Evolutionary conservation across 2,113 vertebrate genomes (phyloP), one percentile per base, ranked within the genome.

Genomic region (Nothocercus nigrocapillus): DNA sequence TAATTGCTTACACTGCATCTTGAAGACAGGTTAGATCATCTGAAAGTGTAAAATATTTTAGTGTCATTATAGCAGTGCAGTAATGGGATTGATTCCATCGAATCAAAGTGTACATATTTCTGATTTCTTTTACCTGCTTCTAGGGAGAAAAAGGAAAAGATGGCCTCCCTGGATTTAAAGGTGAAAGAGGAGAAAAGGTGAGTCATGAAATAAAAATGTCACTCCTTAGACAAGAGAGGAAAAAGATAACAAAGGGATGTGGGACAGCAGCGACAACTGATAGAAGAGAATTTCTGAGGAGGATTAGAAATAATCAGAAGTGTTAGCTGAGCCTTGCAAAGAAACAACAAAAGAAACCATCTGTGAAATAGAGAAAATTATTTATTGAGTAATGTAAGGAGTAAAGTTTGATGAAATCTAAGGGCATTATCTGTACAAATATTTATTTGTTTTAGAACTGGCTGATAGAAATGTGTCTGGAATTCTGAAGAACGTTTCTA

Each of bases 101-200:
- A 75, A 84, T 61, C 1, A 72, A 79, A 86, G 49, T 22, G 4
- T 81, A 4, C 3, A 3, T 30, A 20, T 84, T 89, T 91, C 44
- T 89, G 7, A 19, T 79, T 84, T 66, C 8, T 25, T 59, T 94
- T 84, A 27, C 30, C 11, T 82, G 6, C 25, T 85, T 89, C 54
- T 92, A 98, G 98, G 98, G 98, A 83, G 96, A 96, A 95, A 98
- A 88, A 84, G 98, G 98, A 77, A 96, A 74, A 58, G 82, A 86
- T 10, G 98, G 98, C 45, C 51, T 94, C 30, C 79, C 87, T 2
- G 98, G 97, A 62, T 4, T 87, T 49, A 98, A 98, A 96, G 98
- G 98, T 4, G 97, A 97, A 82, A 97, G 47, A 44, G 98, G 98
- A 73, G 97, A 96, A 85, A 98, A 98, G 95, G 98, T 98, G 82